Evolutionary conservation across 2,797 vertebrate genomes (phyloP).

Genomic region (Luscinia luscinia): DNA sequence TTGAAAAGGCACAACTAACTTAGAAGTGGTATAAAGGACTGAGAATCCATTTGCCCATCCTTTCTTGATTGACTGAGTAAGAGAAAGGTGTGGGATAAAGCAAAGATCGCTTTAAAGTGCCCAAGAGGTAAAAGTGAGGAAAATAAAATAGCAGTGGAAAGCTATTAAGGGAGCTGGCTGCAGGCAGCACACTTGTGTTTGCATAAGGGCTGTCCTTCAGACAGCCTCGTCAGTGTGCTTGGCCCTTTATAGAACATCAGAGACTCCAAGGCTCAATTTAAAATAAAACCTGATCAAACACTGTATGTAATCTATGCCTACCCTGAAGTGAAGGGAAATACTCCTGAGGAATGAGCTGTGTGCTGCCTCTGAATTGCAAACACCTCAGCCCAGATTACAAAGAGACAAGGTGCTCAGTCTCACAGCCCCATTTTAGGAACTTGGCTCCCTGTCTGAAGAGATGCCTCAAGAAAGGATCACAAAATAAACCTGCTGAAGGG

Average conservation of each 20-base stretch:
- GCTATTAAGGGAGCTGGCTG: conserved; percentile 51
- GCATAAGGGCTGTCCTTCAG: conserved; percentile 59
- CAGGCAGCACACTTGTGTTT: conserved; percentile 38
- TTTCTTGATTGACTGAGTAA: conserved; percentile 9
- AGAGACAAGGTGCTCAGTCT: conserved; percentile 15
- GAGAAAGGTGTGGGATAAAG: conserved; percentile 15
- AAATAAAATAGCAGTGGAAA: conserved; percentile 29
- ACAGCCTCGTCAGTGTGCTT: neutral
- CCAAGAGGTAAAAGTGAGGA: conserved; percentile 17
- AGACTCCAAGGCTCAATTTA: conserved; percentile 50
- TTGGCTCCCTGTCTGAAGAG: conserved; percentile 9
- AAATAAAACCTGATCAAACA: conserved; percentile 70
- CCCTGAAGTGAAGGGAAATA: conserved; percentile 48
- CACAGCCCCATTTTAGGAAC: conserved; percentile 12
- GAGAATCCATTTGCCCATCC: neutral
- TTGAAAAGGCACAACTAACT: neutral
- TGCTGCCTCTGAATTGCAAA: conserved; percentile 53
- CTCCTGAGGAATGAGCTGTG: conserved; percentile 46
- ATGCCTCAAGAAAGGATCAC: conserved; percentile 37
- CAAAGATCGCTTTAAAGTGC: conserved; percentile 4
- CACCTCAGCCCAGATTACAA: conserved; percentile 9
- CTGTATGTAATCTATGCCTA: conserved; percentile 51
- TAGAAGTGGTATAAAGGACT: neutral
- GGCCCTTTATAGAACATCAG: conserved; percentile 53
- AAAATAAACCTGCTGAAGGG: neutral